Base-by-base conservation (phyloP, 2,888 invertebrate species). In the Diogma glabrata region DNA sequence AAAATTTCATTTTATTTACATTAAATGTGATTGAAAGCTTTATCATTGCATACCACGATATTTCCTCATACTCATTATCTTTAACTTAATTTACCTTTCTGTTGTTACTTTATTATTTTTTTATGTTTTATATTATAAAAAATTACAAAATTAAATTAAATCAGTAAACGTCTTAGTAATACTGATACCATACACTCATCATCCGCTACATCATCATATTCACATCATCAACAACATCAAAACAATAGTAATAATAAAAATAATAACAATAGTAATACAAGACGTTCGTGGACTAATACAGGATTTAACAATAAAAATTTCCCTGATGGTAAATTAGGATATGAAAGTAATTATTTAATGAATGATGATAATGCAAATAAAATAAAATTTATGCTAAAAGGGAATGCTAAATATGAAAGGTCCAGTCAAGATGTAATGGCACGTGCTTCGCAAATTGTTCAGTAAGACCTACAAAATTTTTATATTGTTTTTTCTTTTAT, bases 381-480 rank as follows among this genome's bases (percentile, higher is more conserved):
- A 38, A 58, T 51, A 51, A 58, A 58, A 57, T 38, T 55, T 47
- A 58, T 57, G 55, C 53, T 56, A 28, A 59, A 58, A 54, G 57
- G 55, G 53, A 57, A 56, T 52, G 55, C 57, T 55, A 58, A 59
- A 57, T 60, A 59, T 58, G 61, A 58, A 54, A 58, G 59, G 36
- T 59, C 58, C 52, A 57, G 58, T 54, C 81, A 83, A 61, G 82
- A 83, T 69, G 87, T 85, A 63, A 82, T 87, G 79, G 85, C 86
- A 73, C 81, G 84, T 70, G 87, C 87, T 70, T 85, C 84, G 77
- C 86, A 86, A 72, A 87, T 87, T 71, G 86, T 87, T 71, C 85
- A 86, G 87, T 87, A 87, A 77, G 87, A 79, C 71, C 19, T 49
- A 17, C 36, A 45, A 23, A 16, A 50, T 55, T 54, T 54, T 57